These are phyloP conservation scores for Anguilla obscura DNA, from an alignment of 2,797 vertebrate species.

Conservation along the genomic window DNA sequence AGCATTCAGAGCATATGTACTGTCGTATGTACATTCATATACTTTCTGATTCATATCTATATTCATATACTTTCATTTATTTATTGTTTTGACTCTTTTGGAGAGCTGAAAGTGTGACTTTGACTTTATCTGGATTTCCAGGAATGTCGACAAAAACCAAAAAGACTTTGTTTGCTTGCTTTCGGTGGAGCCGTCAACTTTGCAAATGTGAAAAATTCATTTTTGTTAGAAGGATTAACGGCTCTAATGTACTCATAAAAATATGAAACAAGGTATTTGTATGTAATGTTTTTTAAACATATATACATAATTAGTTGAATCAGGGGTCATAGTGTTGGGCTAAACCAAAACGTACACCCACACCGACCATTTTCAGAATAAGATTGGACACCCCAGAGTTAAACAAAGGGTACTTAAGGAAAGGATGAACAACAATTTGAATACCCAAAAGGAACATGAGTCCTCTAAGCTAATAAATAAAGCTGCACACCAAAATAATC, in stretches of 20 bases:
- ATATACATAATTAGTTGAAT: no score
- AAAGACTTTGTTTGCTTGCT: background rate
- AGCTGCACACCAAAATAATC: background rate
- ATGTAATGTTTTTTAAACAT: no score
- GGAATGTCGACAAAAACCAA: background rate
- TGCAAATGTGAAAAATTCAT: background rate
- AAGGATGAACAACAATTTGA: background rate
- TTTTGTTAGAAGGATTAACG: background rate
- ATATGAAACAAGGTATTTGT: background rate
- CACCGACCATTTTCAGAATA: background rate
- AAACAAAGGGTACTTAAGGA: background rate
- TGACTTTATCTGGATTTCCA: background rate
- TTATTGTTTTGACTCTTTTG: slow-evolving; percentile 23
- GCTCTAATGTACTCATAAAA: background rate
- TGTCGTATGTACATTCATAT: background rate
- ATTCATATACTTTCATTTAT: background rate
- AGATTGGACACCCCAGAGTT: background rate
- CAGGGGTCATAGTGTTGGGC: no score
- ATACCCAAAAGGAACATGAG: background rate
- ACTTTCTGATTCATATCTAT: background rate
- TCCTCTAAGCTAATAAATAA: background rate
- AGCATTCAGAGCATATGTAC: background rate
- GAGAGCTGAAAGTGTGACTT: background rate
- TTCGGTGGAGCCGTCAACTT: background rate
- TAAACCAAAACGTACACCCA: background rate